Conservation (phyloP, 2,113 vertebrate genomes). For the Hepsetus odoe region DNA sequence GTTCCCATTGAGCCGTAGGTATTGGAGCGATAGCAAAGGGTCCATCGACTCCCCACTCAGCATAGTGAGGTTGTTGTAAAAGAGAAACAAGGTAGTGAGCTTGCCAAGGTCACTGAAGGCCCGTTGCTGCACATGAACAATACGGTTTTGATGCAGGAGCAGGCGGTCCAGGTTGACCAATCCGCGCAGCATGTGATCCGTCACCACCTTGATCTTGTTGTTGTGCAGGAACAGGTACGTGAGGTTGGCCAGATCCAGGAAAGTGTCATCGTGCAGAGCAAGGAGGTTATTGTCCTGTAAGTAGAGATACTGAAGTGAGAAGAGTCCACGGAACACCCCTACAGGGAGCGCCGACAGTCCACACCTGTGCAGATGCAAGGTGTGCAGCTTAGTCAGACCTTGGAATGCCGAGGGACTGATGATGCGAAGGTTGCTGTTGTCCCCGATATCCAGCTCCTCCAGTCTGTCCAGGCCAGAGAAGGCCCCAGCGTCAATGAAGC, state of each 20-base stretch:
- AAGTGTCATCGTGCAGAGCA: conserved; percentile 87
- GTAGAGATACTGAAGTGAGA: conserved; percentile 94
- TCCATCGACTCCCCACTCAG: conserved; percentile 88
- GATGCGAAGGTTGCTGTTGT: conserved; percentile 88
- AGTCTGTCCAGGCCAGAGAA: conserved; percentile 88
- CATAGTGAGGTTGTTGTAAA: conserved; percentile 93
- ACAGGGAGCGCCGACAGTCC: conserved; percentile 89
- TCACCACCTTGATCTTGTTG: conserved; percentile 91
- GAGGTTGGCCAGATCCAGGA: conserved; percentile 95
- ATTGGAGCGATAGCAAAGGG: conserved; percentile 87
- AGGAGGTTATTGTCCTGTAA: conserved; percentile 93
- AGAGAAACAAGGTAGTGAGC: conserved; percentile 91
- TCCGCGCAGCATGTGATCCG: conserved; percentile 89
- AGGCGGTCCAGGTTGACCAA: conserved; percentile 90
- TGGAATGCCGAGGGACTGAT: conserved; percentile 89
- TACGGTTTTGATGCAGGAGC: conserved; percentile 91
- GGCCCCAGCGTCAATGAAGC: conserved; percentile 87
- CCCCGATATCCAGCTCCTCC: conserved; percentile 95
- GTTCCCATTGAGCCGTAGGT: conserved; percentile 94
- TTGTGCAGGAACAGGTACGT: conserved; percentile 96
- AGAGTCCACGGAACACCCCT: conserved; percentile 88
- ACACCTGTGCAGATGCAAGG: conserved; percentile 92
- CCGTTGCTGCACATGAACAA: conserved; percentile 82
- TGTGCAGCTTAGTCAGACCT: conserved; percentile 90
- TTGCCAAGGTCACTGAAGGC: conserved; percentile 91